A percentile compares a stretch with the other conserved stretches of the same genome.
Evolutionary conservation across 2,113 vertebrate genomes (phyloP).

Genomic region (Pyxicephalus adspersus): DNA sequence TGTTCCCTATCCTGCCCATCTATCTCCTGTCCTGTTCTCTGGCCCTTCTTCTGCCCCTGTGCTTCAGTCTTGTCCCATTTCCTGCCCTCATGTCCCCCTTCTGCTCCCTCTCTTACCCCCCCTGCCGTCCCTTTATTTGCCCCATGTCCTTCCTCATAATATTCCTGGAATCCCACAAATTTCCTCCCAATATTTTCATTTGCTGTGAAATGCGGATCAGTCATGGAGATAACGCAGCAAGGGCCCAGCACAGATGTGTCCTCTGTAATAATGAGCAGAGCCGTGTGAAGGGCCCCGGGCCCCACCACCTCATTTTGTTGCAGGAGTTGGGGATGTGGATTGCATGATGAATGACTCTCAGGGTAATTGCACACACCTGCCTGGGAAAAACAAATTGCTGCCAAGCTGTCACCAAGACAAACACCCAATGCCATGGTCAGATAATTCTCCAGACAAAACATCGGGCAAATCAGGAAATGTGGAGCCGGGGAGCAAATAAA

Average conservation of each 20-base stretch:
- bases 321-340: not conserved
- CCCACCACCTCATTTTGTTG: not conserved
- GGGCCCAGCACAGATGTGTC: no score
- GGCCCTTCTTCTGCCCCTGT: not conserved
- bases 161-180: no score
- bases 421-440: no score
- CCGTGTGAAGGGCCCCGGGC: not conserved
- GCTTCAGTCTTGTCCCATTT: not conserved
- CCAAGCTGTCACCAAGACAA: not conserved
- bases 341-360: not conserved
- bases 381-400: not conserved
- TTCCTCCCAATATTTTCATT: no score
- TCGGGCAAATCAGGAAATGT: no score
- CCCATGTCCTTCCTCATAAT: no score
- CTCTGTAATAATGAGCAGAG: no score
- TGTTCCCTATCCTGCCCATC: not conserved
- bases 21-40: not conserved
- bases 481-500: no score
- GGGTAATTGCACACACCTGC: conserved; percentile 1
- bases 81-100: no score
- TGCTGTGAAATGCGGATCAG: no score
- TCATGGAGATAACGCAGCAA: no score
- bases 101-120: not conserved
- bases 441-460: no score
- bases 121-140: not conserved